These are phyloP conservation scores for Sesia apiformis DNA, from an alignment of 2,888 invertebrate genomes.

Conservation along the genomic window DNA sequence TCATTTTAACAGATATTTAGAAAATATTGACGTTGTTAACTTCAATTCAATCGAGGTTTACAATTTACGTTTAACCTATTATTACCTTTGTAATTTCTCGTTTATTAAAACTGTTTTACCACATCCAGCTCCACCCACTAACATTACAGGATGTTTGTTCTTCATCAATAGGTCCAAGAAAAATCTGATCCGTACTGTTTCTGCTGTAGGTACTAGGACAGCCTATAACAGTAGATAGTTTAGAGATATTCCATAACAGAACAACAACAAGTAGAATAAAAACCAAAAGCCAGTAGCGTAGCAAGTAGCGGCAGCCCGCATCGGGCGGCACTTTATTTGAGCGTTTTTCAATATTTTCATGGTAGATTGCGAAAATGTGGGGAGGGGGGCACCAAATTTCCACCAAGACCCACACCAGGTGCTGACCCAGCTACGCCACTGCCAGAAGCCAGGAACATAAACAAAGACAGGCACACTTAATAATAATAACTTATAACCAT, in stretches of 20 bases:
- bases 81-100: constrained; percentile 77
- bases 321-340: too few relatives aligned
- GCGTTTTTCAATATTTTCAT: too few relatives aligned
- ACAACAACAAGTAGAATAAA: not conserved
- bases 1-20: not conserved
- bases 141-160: constrained; percentile 92
- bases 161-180: constrained; percentile 93
- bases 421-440: too few relatives aligned
- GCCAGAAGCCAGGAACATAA: too few relatives aligned
- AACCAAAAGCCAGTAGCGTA: too few relatives aligned
- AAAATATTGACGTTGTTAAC: not conserved
- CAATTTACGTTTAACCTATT: not conserved
- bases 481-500: too few relatives aligned
- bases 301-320: too few relatives aligned
- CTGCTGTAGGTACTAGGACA: constrained; percentile 92
- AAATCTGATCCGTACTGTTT: constrained; percentile 91
- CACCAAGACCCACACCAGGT: too few relatives aligned
- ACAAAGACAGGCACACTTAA: too few relatives aligned
- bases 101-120: constrained; percentile 93
- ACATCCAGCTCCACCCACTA: constrained; percentile 94
- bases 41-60: not conserved
- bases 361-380: too few relatives aligned
- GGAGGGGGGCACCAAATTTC: too few relatives aligned
- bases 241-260: not conserved
- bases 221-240: constrained; percentile 71